Evolutionary conservation across 2,113 vertebrate genomes (phyloP).

Genomic region (Peromyscus leucopus): DNA sequence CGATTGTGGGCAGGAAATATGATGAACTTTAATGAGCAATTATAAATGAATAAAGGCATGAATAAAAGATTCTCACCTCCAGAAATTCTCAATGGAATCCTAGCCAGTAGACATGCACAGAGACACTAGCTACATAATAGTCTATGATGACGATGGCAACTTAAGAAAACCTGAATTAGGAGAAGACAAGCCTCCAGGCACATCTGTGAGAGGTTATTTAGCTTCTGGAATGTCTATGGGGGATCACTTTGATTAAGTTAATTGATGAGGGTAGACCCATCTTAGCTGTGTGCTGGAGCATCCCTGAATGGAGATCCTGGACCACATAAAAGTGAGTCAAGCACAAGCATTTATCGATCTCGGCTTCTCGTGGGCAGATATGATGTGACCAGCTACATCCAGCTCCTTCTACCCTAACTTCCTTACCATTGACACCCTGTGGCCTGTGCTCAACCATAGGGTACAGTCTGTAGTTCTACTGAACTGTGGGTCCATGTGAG

Average conservation of each 20-base stretch:
- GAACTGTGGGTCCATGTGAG: not conserved
- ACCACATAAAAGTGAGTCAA: not conserved
- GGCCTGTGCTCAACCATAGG: not conserved
- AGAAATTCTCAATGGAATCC: not conserved
- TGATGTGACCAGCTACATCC: not conserved
- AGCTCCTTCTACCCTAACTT: not conserved
- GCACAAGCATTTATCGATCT: not conserved
- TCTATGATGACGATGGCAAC: not conserved
- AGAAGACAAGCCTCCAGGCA: not conserved
- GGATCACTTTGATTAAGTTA: not conserved
- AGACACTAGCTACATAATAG: not conserved
- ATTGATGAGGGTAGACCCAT: not conserved
- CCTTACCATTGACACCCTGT: not conserved
- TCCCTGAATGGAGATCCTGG: not conserved
- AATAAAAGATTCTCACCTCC: not conserved
- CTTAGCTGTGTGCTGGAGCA: not conserved
- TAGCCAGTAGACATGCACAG: not conserved
- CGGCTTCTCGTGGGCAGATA: not conserved
- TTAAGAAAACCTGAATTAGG: not conserved
- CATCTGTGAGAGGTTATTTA: not conserved
- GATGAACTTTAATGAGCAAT: not conserved
- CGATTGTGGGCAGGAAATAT: not conserved
- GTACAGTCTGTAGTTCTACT: not conserved
- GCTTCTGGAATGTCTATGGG: not conserved
- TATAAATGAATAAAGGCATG: not conserved